Evolutionary conservation across 2,888 invertebrate species (phyloP), one percentile per base, ranked within the genome.

Genomic region (Sisyra nigra): DNA sequence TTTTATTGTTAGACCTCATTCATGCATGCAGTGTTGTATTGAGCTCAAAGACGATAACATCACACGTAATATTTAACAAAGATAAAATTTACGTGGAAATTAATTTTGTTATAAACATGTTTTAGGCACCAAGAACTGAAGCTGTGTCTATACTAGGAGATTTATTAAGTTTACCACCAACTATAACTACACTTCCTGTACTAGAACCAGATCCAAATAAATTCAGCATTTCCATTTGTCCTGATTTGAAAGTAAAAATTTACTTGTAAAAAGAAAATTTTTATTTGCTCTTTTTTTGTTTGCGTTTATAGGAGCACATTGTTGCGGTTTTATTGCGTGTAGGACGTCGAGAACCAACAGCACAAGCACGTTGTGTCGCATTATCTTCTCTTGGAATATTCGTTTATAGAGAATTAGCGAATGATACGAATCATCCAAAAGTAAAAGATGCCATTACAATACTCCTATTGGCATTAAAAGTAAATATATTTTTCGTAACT

Each of bases 71-170:
- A 32, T 32, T 30, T 13, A 39, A n/a, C n/a, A n/a, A n/a, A n/a
- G n/a, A n/a, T 3, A 17, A 14, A 40, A 32, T 44, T 10, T 31
- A n/a, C 32, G 17, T 10, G 5, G 15, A 5, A 29, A 10, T 11
- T 36, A 6, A 13, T n/a, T 13, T 15, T 11, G 13, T 10, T 9
- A 15, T 19, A 10, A 15, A 19, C 30, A 19, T 33, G 19, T 39
- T 42, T 50, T 41, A 60, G 58, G 29, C 64, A 46, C 94, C 94
- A 0, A 72, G 93, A 46, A 81, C 85, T 8, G 94, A 94, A 56
- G 93, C 93, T 1, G 80, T 92, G 17, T 83, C 89, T 0, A 79
- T 94, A 47, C 67, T 96, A 29, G 92, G 92, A 1, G 83, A 88
- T 1, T 63, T 96, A 43, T 65, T 94, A 34, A 82, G 88, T 49